phyloP scores from a whole-genome alignment of 92 coral and sea anemone species.

The Metridium senile region DNA sequence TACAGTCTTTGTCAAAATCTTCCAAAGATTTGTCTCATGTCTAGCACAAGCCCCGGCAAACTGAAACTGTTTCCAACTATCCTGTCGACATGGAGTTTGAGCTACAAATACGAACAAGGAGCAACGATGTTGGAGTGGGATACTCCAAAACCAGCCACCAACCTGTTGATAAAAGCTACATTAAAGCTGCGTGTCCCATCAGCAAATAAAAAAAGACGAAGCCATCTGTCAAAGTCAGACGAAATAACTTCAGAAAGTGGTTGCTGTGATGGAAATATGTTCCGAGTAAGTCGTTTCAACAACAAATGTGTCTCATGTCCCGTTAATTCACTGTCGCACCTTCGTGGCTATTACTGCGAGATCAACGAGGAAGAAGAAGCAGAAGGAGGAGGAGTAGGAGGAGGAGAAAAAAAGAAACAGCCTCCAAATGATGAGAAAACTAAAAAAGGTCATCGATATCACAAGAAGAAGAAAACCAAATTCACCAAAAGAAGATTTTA shows the following conservation, averaged over 20 bases:
- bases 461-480: too few relatives aligned
- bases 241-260: constrained; percentile 11
- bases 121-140: constrained; percentile 21
- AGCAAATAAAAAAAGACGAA: not conserved
- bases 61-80: constrained; percentile 52
- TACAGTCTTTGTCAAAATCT: constrained; percentile 68
- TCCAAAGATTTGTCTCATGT: constrained; percentile 54
- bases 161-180: constrained; percentile 38
- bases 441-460: too few relatives aligned
- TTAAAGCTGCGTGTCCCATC: constrained; percentile 35
- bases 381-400: not conserved
- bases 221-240: constrained; percentile 20
- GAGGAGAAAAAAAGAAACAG: too few relatives aligned
- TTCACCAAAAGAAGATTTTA: too few relatives aligned
- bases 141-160: constrained; percentile 48
- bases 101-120: constrained; percentile 18
- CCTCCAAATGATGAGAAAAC: constrained; percentile 63
- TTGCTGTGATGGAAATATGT: constrained; percentile 45
- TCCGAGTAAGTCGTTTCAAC: constrained; percentile 31
- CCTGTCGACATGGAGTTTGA: constrained; percentile 56
- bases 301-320: constrained; percentile 37
- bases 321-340: constrained; percentile 25
- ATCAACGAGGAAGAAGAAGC: constrained; percentile 6
- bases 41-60: constrained; percentile 28
- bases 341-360: constrained; percentile 50